phyloP scores from a whole-genome alignment of 2,113 vertebrate species.

The Rhynchomys soricoides region DNA sequence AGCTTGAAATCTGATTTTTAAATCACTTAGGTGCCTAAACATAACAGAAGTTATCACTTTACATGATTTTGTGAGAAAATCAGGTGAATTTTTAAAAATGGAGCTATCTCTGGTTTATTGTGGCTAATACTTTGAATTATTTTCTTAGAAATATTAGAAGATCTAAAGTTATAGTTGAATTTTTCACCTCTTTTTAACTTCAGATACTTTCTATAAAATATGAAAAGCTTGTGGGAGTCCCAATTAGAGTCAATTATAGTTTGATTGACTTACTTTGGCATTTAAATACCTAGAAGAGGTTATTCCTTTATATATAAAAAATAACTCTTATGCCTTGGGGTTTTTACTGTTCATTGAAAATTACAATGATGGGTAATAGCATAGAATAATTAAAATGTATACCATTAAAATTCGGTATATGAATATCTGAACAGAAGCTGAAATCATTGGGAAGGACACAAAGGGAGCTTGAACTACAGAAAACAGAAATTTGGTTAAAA shows the following conservation, averaged over 20 bases:
- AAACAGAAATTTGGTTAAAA: slow-evolving; percentile 4
- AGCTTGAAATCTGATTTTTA: neutral
- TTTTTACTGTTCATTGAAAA: slow-evolving; percentile 48
- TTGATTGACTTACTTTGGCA: slow-evolving; percentile 74
- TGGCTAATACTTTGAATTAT: neutral
- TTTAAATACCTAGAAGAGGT: slow-evolving; percentile 54
- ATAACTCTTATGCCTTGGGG: neutral
- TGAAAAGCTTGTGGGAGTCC: slow-evolving; percentile 62
- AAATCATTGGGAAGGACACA: neutral
- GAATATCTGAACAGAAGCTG: neutral
- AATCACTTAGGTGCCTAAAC: neutral
- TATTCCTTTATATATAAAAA: slow-evolving; percentile 62
- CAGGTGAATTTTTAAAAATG: neutral
- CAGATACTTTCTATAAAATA: slow-evolving; percentile 57
- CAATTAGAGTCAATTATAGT: slow-evolving; percentile 75
- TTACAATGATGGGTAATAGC: neutral
- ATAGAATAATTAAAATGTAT: slow-evolving; percentile 44
- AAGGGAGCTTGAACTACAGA: neutral
- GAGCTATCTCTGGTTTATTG: neutral
- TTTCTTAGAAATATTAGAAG: slow-evolving; percentile 36
- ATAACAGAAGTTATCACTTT: neutral
- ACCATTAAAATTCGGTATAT: neutral
- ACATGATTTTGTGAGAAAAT: neutral
- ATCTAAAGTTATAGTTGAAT: slow-evolving; percentile 61
- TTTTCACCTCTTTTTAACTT: slow-evolving; percentile 79